Percentiles rank a stretch among this genome's conserved stretches.
These are phyloP conservation scores for Eidolon helvum DNA, from an alignment of 2,113 vertebrate genomes.

Conservation along the genomic window DNA sequence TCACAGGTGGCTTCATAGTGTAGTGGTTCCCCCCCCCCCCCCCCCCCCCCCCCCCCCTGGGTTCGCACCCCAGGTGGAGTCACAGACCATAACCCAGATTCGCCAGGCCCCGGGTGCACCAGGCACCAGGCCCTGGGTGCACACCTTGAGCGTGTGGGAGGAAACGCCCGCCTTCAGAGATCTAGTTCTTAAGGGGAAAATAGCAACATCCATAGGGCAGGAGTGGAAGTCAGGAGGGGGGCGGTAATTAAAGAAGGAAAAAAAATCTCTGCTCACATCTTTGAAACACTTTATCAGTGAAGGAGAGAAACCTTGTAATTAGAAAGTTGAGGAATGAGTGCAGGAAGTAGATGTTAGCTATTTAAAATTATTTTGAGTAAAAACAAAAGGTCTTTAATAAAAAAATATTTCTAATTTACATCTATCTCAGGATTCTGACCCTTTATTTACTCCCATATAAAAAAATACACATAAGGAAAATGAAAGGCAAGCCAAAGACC, in stretches of 20 bases:
- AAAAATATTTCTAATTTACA: not conserved
- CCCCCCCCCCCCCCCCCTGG: no score
- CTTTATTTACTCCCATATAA: not conserved
- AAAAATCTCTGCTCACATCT: not conserved
- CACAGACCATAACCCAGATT: no score
- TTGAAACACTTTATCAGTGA: not conserved
- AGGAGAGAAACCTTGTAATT: not conserved
- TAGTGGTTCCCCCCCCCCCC: no score
- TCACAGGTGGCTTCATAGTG: not conserved
- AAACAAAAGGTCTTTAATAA: not conserved
- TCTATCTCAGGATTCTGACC: not conserved
- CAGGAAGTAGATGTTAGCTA: not conserved
- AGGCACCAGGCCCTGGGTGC: no score
- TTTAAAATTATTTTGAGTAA: not conserved
- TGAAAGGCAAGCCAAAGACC: not conserved
- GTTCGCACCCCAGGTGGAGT: no score
- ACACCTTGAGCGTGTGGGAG: no score
- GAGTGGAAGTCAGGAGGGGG: no score
- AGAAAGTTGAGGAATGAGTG: not conserved
- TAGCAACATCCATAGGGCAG: no score
- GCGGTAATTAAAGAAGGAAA: no score
- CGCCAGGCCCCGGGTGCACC: no score
- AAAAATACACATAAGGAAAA: not conserved
- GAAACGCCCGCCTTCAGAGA: no score
- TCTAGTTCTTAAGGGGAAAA: no score